Conservation (phyloP, 1,140 invertebrate genomes). For the Idris sp. region DNA sequence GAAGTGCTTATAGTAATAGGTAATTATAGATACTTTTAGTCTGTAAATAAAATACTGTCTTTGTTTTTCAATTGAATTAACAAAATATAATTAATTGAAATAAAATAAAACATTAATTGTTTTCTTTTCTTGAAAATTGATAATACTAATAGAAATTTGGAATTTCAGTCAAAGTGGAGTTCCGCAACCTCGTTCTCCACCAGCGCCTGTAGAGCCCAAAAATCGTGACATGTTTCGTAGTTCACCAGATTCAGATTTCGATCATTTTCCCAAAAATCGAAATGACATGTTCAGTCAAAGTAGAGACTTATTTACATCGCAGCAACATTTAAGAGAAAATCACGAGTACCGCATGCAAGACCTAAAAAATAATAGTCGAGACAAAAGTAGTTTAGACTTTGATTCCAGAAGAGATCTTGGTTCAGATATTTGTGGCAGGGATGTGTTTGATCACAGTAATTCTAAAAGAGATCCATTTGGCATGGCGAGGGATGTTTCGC, state of each 20-base stretch:
- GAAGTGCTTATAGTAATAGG: slow-evolving; percentile 79
- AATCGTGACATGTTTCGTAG: slow-evolving; percentile 82
- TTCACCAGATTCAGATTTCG: slow-evolving; percentile 83
- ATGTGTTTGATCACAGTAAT: slow-evolving; percentile 71
- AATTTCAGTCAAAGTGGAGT: slow-evolving; percentile 73
- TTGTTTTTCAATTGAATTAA: too few relatives aligned
- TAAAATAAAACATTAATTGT: neutral
- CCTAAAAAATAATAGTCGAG: slow-evolving; percentile 77
- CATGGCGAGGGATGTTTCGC: slow-evolving; percentile 74
- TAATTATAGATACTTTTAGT: slow-evolving; percentile 56
- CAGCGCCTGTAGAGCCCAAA: slow-evolving; percentile 85
- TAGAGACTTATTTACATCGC: slow-evolving; percentile 73
- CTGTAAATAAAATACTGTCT: too few relatives aligned
- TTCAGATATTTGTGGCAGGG: slow-evolving; percentile 73
- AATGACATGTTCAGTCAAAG: slow-evolving; percentile 76
- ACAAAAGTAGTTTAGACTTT: slow-evolving; percentile 73
- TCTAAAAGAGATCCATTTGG: slow-evolving; percentile 74
- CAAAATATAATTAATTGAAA: too few relatives aligned
- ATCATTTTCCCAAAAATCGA: slow-evolving; percentile 75
- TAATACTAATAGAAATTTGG: neutral
- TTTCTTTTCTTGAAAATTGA: neutral
- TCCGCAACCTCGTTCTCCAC: slow-evolving; percentile 79
- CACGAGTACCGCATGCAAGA: slow-evolving; percentile 76
- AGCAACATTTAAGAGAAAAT: slow-evolving; percentile 71
- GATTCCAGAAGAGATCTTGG: slow-evolving; percentile 72